Evolutionary conservation across 2,888 invertebrate species (phyloP).

Genomic region (Drosophila lutescens): DNA sequence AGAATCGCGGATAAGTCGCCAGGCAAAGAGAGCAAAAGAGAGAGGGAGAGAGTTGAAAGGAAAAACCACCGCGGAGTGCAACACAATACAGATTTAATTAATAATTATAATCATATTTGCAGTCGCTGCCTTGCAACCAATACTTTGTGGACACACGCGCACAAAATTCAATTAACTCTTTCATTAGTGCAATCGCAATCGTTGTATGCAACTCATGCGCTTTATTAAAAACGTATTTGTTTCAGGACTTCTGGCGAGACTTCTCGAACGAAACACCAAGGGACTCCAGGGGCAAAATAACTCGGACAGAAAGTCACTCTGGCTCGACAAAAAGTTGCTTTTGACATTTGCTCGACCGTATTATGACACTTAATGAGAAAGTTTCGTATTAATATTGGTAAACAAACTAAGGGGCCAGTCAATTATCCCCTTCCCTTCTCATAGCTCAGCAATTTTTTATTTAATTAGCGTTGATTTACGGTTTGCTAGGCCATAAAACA

Average conservation of each 20-base stretch:
- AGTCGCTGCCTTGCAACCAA: conserved; percentile 32
- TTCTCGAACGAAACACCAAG: background rate
- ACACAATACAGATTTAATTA: conserved; percentile 39
- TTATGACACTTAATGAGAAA: conserved; percentile 58
- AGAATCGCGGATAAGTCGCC: background rate
- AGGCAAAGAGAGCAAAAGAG: too few species aligned
- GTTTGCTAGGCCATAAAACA: conserved; percentile 44
- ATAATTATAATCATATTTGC: conserved; percentile 38
- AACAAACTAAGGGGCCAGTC: conserved; percentile 47
- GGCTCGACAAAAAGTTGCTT: conserved; percentile 43
- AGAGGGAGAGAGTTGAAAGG: conserved; percentile 1
- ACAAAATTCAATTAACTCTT: conserved; percentile 54
- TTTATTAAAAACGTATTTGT: conserved; percentile 60
- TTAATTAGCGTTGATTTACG: conserved; percentile 69
- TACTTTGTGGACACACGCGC: conserved; percentile 31
- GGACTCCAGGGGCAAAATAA: background rate
- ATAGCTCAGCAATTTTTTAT: conserved; percentile 57
- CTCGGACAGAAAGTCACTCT: conserved; percentile 9
- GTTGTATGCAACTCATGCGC: conserved; percentile 36
- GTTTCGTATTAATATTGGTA: conserved; percentile 58
- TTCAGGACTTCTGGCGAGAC: conserved; percentile 26
- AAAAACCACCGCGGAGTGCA: conserved; percentile 14
- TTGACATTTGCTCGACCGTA: conserved; percentile 42
- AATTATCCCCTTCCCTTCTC: conserved; percentile 46
- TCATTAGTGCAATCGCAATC: conserved; percentile 34